These are phyloP conservation scores for Cremastinae sp. DNA, from an alignment of 2,888 invertebrate species.

Conservation along the genomic window DNA sequence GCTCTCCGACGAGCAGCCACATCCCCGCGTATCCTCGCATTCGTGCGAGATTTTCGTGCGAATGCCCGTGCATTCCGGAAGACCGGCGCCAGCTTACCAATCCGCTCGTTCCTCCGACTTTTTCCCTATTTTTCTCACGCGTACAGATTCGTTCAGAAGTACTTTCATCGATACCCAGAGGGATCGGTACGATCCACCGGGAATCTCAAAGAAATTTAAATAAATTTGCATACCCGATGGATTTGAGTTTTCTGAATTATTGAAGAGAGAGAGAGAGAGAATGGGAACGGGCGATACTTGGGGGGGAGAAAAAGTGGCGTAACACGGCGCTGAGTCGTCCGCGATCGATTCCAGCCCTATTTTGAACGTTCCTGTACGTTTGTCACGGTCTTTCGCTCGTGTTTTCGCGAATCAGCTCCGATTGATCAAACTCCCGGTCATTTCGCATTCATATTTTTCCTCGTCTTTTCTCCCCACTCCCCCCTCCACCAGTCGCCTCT, in stretches of 20 bases:
- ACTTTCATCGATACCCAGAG: too few species aligned
- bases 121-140: slow-evolving; percentile 8
- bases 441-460: slow-evolving; percentile 60
- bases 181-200: too few species aligned
- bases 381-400: slow-evolving; percentile 11
- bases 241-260: too few species aligned
- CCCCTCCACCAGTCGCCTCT: slow-evolving; percentile 6
- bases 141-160: background rate
- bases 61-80: slow-evolving; percentile 40
- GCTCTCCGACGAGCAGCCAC: too few species aligned
- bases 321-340: too few species aligned
- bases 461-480: background rate
- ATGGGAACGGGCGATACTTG: too few species aligned
- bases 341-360: too few species aligned
- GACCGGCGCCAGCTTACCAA: slow-evolving; percentile 55
- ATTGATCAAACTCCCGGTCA: slow-evolving; percentile 55
- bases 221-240: too few species aligned
- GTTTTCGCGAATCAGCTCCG: slow-evolving; percentile 47
- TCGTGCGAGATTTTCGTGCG: slow-evolving; percentile 22
- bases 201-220: too few species aligned
- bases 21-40: too few species aligned
- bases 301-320: too few species aligned
- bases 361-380: background rate
- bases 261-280: too few species aligned
- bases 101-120: slow-evolving; percentile 20